phyloP scores from a whole-genome alignment of 2,888 invertebrate genomes.

The Opisthograptis luteolata region DNA sequence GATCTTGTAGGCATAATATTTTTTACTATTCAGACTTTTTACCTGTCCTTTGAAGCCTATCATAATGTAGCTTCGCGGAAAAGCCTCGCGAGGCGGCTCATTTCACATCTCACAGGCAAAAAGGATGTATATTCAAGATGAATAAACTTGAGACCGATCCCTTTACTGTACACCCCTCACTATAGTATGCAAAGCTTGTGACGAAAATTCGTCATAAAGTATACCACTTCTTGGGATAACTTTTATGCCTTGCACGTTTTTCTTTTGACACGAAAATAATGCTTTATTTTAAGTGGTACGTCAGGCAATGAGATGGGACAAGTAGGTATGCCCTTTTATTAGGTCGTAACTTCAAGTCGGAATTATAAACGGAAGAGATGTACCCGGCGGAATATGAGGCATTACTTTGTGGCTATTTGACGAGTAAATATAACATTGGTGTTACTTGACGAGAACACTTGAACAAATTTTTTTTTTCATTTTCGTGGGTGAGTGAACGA shows the following conservation, averaged over 20 bases:
- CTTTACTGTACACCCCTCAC: neutral
- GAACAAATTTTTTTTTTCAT: too few species aligned
- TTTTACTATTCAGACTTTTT: too few species aligned
- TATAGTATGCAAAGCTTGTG: slow-evolving; percentile 22
- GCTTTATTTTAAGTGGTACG: slow-evolving; percentile 27
- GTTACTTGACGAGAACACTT: too few species aligned
- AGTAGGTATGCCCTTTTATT: slow-evolving; percentile 20
- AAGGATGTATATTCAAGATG: too few species aligned
- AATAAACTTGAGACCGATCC: slow-evolving; percentile 3
- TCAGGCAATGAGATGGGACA: slow-evolving; percentile 23
- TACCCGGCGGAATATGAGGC: slow-evolving; percentile 1
- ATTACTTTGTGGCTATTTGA: slow-evolving; percentile 8
- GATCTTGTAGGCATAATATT: too few species aligned
- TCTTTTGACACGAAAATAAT: slow-evolving; percentile 32
- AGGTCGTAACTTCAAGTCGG: slow-evolving; percentile 19
- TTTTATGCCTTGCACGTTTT: slow-evolving; percentile 30
- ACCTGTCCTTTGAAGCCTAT: too few species aligned
- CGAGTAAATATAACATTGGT: neutral
- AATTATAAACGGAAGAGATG: slow-evolving; percentile 22
- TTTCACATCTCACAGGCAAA: too few species aligned
- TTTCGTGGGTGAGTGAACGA: too few species aligned
- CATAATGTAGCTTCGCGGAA: too few species aligned
- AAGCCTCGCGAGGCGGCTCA: too few species aligned
- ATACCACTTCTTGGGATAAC: slow-evolving; percentile 26
- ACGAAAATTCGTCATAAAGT: slow-evolving; percentile 28